Conservation (phyloP, 2,888 invertebrate species). For the Crossocerus cetratus region DNA sequence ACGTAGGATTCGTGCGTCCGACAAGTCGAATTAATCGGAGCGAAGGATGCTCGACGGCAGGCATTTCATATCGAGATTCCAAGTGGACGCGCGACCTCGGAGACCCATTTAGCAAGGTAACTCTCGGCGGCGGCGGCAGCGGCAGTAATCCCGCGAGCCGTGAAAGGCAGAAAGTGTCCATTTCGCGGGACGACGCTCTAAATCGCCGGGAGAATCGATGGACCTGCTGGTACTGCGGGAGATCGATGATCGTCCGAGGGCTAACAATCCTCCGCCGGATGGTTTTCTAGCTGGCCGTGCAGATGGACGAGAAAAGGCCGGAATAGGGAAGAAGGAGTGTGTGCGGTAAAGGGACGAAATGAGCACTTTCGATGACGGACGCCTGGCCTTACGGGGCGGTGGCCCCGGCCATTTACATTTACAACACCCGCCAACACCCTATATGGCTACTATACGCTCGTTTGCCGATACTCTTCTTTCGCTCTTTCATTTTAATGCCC, state of each 20-base stretch:
- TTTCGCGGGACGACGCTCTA: slow-evolving; percentile 5
- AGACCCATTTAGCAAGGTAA: slow-evolving; percentile 37
- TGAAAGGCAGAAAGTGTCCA: slow-evolving; percentile 35
- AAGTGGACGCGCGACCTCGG: slow-evolving; percentile 36
- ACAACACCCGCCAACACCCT: slow-evolving; percentile 65
- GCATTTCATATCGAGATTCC: neutral
- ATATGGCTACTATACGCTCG: slow-evolving; percentile 63
- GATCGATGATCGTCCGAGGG: slow-evolving; percentile 43
- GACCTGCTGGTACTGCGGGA: slow-evolving; percentile 21
- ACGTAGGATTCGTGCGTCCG: neutral
- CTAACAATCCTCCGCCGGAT: slow-evolving; percentile 40
- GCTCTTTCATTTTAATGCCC: slow-evolving; percentile 47
- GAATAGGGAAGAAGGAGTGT: slow-evolving; percentile 9
- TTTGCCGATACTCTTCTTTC: slow-evolving; percentile 64
- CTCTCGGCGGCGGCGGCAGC: slow-evolving; percentile 12
- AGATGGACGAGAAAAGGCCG: slow-evolving; percentile 16
- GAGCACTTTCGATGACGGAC: slow-evolving; percentile 65
- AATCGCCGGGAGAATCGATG: slow-evolving; percentile 32
- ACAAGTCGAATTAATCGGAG: slow-evolving; percentile 30
- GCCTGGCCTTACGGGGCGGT: slow-evolving; percentile 67
- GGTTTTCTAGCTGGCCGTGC: slow-evolving; percentile 20
- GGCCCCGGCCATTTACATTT: slow-evolving; percentile 68
- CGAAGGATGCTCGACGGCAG: slow-evolving; percentile 11
- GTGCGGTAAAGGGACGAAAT: slow-evolving; percentile 41
- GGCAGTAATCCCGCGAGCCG: slow-evolving; percentile 15